These are phyloP conservation scores for Phenganax stokvisi DNA, from an alignment of 92 coral and sea anemone species.

Conservation along the genomic window DNA sequence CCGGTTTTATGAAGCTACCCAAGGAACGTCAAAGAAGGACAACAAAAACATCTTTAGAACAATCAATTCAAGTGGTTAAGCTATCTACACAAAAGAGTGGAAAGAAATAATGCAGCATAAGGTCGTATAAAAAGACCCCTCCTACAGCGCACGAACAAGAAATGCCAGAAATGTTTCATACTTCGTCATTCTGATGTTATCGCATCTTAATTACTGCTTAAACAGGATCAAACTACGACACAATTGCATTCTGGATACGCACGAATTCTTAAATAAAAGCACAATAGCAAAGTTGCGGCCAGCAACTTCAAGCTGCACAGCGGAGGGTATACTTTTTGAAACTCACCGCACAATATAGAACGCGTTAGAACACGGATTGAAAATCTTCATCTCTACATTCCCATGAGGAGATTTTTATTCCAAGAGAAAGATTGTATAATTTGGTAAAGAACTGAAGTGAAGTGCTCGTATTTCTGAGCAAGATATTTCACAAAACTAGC, in stretches of 20 bases:
- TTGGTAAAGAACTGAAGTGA: neutral
- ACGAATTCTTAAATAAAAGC: neutral
- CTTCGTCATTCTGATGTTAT: constrained; percentile 19
- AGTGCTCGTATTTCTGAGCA: neutral
- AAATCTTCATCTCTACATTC: too few relatives aligned
- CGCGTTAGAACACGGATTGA: too few relatives aligned
- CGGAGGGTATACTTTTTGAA: neutral
- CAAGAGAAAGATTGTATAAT: neutral
- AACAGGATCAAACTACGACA: neutral
- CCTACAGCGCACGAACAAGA: constrained; percentile 1
- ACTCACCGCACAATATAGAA: too few relatives aligned
- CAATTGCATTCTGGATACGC: constrained; percentile 26
- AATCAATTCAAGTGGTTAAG: neutral
- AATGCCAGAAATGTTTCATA: constrained; percentile 1
- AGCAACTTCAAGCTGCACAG: neutral
- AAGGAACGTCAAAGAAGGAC: too few relatives aligned
- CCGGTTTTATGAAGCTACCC: too few relatives aligned
- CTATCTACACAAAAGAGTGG: neutral
- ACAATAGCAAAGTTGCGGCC: neutral
- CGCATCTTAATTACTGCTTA: neutral
- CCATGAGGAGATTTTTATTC: neutral
- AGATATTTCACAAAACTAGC: neutral
- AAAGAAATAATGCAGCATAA: neutral
- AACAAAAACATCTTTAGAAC: too few relatives aligned
- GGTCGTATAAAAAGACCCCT: neutral